Conservation (phyloP, 2,888 invertebrate species). For the Hydraecia micacea region DNA sequence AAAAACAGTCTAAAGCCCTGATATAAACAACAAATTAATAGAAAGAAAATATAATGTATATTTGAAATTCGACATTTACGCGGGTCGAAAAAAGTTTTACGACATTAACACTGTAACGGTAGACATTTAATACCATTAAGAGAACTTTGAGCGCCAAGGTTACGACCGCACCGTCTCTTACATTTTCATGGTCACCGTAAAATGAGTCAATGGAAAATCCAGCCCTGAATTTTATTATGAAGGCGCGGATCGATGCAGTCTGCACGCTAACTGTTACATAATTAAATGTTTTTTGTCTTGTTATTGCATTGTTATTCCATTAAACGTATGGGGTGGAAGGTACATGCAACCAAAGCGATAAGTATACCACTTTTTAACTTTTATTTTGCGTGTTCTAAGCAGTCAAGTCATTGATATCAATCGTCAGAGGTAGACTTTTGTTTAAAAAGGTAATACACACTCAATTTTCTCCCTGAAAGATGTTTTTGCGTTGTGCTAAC, state of each 20-base stretch:
- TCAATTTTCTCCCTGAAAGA: background rate
- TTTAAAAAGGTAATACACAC: background rate
- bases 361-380: background rate
- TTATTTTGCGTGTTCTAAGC: background rate
- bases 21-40: background rate
- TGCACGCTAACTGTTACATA: constrained; percentile 70
- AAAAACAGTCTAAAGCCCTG: too few species aligned
- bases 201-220: constrained; percentile 73
- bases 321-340: background rate
- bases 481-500: background rate
- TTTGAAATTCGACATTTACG: background rate
- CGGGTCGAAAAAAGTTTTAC: background rate
- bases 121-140: constrained; percentile 16
- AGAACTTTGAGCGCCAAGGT: constrained; percentile 24
- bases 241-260: constrained; percentile 73
- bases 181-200: constrained; percentile 59
- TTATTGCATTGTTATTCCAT: constrained; percentile 30
- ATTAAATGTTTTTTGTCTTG: constrained; percentile 56
- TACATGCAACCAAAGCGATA: constrained; percentile 2
- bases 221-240: constrained; percentile 73
- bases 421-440: background rate
- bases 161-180: constrained; percentile 22
- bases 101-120: background rate
- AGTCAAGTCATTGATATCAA: background rate
- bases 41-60: background rate